These are phyloP conservation scores for Macaria notata DNA, from an alignment of 2,888 invertebrate genomes.

Conservation along the genomic window DNA sequence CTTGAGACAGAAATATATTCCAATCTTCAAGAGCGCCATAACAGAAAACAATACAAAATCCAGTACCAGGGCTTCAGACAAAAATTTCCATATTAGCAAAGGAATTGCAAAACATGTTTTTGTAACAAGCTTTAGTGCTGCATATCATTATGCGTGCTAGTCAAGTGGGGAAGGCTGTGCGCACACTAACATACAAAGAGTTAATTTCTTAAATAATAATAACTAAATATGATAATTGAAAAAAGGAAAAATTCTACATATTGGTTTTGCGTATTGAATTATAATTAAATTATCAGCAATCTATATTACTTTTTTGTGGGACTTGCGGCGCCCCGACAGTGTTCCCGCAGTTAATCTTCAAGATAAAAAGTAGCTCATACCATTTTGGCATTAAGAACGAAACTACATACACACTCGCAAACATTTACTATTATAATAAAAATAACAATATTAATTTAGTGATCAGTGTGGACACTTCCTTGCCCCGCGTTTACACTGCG, in stretches of 20 bases:
- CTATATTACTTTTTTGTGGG: too few species aligned
- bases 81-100: slow-evolving; percentile 48
- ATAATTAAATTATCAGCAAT: too few species aligned
- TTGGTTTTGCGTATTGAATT: too few species aligned
- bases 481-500: slow-evolving; percentile 40
- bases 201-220: too few species aligned
- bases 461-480: slow-evolving; percentile 25
- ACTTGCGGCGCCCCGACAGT: too few species aligned
- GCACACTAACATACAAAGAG: slow-evolving; percentile 7
- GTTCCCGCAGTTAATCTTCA: too few species aligned
- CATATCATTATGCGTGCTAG: slow-evolving; percentile 25
- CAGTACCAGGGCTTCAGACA: slow-evolving; percentile 24
- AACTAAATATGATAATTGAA: too few species aligned
- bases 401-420: too few species aligned
- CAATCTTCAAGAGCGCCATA: background rate
- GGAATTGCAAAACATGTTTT: slow-evolving; percentile 50
- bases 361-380: too few species aligned
- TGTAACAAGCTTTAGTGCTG: slow-evolving; percentile 26
- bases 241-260: too few species aligned
- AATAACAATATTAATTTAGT: background rate
- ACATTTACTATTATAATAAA: too few species aligned
- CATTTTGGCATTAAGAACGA: too few species aligned
- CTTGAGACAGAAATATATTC: background rate
- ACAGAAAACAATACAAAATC: slow-evolving; percentile 6
- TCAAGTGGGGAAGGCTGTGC: slow-evolving; percentile 9